Evolutionary conservation across 2,888 invertebrate species (phyloP).

Genomic region (Chouioia cunea): DNA sequence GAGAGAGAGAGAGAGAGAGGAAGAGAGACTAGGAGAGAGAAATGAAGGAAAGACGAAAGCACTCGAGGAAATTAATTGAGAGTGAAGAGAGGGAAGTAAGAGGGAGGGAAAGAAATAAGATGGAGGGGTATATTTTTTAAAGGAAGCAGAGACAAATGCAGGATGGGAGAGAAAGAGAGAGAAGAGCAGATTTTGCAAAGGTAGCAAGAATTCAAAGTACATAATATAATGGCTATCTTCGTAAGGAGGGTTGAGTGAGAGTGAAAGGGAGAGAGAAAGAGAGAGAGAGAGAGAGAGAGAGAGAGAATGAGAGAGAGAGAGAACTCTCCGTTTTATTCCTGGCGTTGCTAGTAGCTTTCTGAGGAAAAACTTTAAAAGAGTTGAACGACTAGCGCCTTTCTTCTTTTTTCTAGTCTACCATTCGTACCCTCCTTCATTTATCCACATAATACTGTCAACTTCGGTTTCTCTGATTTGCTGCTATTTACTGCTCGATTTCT

Average conservation of each 20-base stretch:
- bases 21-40: too few species aligned
- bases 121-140: conserved; percentile 3
- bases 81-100: conserved; percentile 21
- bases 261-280: conserved; percentile 21
- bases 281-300: conserved; percentile 25
- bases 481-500: background rate
- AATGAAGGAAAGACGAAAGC: conserved; percentile 38
- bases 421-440: background rate
- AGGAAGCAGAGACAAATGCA: conserved; percentile 29
- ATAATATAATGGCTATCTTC: conserved; percentile 53
- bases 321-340: conserved; percentile 49
- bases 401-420: conserved; percentile 11
- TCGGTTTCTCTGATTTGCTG: conserved; percentile 16
- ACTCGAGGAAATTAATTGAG: conserved; percentile 47
- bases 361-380: conserved; percentile 42
- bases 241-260: conserved; percentile 29
- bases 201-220: conserved; percentile 53
- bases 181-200: conserved; percentile 50
- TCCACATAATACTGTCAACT: background rate
- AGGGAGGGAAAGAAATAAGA: conserved; percentile 25
- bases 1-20: too few species aligned
- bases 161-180: conserved; percentile 24
- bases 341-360: conserved; percentile 38
- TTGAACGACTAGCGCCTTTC: conserved; percentile 34
- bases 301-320: too few species aligned